Conservation (phyloP, 2,888 invertebrate species). For the Drosophila hawaiiensis region DNA sequence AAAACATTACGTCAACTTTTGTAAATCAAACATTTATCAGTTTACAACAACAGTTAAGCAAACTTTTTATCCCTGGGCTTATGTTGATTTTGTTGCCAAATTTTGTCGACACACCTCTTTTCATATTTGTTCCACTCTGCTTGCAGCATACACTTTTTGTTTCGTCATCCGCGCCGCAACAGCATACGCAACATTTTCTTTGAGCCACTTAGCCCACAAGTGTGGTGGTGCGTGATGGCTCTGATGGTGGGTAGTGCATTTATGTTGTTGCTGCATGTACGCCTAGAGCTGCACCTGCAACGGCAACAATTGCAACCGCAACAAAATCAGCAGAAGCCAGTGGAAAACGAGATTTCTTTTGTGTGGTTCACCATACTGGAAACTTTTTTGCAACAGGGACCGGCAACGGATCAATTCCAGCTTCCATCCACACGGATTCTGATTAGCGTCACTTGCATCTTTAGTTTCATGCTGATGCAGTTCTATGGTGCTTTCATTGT, state of each 20-base stretch:
- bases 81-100: not conserved
- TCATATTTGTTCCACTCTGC: not conserved
- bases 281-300: constrained; percentile 59
- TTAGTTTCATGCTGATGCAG: constrained; percentile 82
- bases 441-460: constrained; percentile 73
- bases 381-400: constrained; percentile 82
- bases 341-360: constrained; percentile 71
- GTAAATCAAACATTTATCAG: not conserved
- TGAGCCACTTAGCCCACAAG: constrained; percentile 75
- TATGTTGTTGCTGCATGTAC: constrained; percentile 70
- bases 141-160: constrained; percentile 78
- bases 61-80: not conserved
- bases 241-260: constrained; percentile 63
- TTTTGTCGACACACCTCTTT: not conserved
- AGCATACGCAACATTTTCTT: constrained; percentile 83
- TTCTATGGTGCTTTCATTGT: constrained; percentile 84
- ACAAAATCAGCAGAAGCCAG: not conserved
- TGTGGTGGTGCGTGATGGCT: constrained; percentile 80
- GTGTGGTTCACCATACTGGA: constrained; percentile 80
- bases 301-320: not conserved
- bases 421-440: constrained; percentile 78
- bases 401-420: constrained; percentile 68
- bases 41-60: not conserved
- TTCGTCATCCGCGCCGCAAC: constrained; percentile 82
- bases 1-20: not conserved